A percentile compares a stretch with the other conserved stretches of the same genome.
Evolutionary conservation across 2,797 vertebrate species (phyloP).

Genomic region (Lithobates sylvaticus): DNA sequence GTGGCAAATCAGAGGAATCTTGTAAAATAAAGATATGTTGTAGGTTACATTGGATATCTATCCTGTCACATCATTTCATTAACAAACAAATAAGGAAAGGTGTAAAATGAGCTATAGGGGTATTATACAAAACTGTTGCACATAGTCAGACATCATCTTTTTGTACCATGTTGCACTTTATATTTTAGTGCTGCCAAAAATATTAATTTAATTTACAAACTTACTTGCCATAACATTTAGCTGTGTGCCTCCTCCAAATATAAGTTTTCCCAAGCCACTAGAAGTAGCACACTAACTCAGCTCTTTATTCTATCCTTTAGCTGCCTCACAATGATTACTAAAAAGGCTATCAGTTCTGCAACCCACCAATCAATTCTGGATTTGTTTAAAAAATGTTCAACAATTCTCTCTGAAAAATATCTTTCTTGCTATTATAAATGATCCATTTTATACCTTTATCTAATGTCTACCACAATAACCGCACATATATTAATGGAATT

Average conservation of each 20-base stretch:
- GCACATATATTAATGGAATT: neutral
- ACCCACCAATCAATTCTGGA: neutral
- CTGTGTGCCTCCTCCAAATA: constrained; percentile 33
- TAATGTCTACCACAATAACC: neutral
- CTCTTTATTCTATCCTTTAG: constrained; percentile 2
- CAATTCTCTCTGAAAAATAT: too few relatives aligned
- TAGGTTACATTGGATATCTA: too few relatives aligned
- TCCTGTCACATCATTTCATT: too few relatives aligned
- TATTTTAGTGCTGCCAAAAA: neutral
- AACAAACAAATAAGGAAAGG: too few relatives aligned
- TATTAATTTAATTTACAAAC: neutral
- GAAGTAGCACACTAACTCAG: constrained; percentile 9
- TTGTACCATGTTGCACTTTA: neutral
- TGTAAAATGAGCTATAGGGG: too few relatives aligned
- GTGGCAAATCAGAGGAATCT: too few relatives aligned
- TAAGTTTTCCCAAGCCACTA: constrained; percentile 9
- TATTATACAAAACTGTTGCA: neutral
- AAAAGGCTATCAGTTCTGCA: neutral
- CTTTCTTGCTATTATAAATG: too few relatives aligned
- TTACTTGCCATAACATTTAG: constrained; percentile 41
- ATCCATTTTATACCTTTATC: too few relatives aligned
- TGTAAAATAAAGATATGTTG: too few relatives aligned
- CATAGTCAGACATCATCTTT: neutral
- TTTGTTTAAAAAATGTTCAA: too few relatives aligned
- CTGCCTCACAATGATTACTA: neutral